Base-by-base conservation (phyloP, 2,888 invertebrate species). In the Orchestes rusci region DNA sequence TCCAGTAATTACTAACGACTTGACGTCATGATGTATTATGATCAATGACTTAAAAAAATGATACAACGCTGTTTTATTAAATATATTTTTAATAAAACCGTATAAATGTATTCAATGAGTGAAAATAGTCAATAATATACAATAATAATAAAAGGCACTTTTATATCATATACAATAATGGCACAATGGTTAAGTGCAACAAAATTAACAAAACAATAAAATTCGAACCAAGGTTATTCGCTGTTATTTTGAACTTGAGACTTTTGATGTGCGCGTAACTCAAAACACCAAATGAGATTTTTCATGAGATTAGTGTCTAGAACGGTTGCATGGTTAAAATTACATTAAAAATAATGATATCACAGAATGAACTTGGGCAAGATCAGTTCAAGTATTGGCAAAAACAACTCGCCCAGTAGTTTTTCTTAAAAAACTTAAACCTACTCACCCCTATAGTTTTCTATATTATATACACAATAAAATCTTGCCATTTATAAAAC, bases 281-380 rank as follows among this genome's bases (percentile, higher is more conserved):
- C n/a, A n/a, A n/a, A n/a, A n/a, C n/a, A n/a, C n/a, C n/a, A 53
- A 53, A 52, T 59, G 57, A 58, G 56, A 57, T 58, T 60, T 56
- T 35, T 39, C 31, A 40, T 50, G 58, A 58, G 55, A 57, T 59
- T 56, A 54, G 52, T 51, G 43, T 38, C 53, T 51, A 54, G 3
- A 30, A 40, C 33, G 12, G 3, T 18, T 36, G 32, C 51, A 50
- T 53, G 12, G 36, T 10, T 40, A 39, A 38, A 47, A 43, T 12
- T 23, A 23, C 44, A 33, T 44, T 44, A 48, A 50, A 43, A 42
- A 42, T 50, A 53, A 48, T 40, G 48, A 58, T 67, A 68, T 68
- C 68, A 68, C 68, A 68, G 68, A 63, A 36, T 29, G 34, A 59
- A 45, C 52, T 54, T 60, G 66, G 66, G 66, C 65, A 66, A 66